phyloP scores from a whole-genome alignment of 2,797 vertebrate species.

The Periparus ater region DNA sequence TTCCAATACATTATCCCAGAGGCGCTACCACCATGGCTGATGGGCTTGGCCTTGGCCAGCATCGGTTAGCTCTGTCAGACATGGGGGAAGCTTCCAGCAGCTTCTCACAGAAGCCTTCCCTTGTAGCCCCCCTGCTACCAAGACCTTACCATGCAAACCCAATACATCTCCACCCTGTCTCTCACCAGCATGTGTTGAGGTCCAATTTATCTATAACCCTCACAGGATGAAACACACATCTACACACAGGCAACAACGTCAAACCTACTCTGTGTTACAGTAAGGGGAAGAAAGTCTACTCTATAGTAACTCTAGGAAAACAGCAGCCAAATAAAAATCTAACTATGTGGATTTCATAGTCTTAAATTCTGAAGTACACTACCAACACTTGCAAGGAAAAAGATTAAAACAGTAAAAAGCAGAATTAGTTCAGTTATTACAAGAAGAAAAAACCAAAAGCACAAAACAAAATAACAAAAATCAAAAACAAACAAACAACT shows the following conservation, averaged over 20 bases:
- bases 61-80: accelerated
- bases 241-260: background rate
- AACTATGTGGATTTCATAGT: background rate
- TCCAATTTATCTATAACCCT: background rate
- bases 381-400: background rate
- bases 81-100: background rate
- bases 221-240: background rate
- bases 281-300: background rate
- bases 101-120: background rate
- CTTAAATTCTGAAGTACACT: background rate
- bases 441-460: background rate
- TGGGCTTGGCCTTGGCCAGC: accelerated
- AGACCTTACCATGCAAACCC: background rate
- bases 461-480: background rate
- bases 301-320: background rate
- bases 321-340: background rate
- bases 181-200: background rate
- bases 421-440: background rate
- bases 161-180: background rate
- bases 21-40: background rate
- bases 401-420: background rate
- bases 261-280: background rate
- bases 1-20: background rate
- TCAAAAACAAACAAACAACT: background rate
- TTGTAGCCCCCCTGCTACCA: background rate